Conservation (phyloP, 2,888 invertebrate genomes). For the Cylloceria caligata region DNA sequence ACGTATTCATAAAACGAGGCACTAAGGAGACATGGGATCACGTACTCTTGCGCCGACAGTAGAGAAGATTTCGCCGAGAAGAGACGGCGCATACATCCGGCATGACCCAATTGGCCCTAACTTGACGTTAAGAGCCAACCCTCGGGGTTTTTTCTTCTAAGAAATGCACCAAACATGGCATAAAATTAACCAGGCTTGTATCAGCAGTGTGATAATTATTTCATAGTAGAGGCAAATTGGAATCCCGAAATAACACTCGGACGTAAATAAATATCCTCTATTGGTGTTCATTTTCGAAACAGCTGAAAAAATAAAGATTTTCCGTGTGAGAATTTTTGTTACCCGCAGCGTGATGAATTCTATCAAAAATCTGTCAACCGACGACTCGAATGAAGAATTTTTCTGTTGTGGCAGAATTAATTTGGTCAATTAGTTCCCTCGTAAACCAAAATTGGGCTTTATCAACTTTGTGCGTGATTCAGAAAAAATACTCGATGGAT, state of each 20-base stretch:
- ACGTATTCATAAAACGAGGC: slow-evolving; percentile 63
- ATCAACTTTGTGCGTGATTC: no score
- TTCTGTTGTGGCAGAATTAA: no score
- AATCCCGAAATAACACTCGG: not conserved
- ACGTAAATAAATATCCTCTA: not conserved
- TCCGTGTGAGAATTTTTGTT: no score
- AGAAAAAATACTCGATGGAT: no score
- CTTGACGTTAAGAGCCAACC: slow-evolving; percentile 4
- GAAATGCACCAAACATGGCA: not conserved
- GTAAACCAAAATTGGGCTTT: no score
- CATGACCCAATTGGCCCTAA: slow-evolving; percentile 19
- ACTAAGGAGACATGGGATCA: slow-evolving; percentile 54
- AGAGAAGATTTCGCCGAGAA: slow-evolving; percentile 18
- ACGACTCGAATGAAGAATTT: no score
- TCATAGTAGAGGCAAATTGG: not conserved
- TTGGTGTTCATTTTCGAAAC: not conserved
- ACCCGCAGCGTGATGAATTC: no score
- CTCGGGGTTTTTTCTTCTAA: not conserved
- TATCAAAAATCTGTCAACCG: no score
- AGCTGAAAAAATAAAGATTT: not conserved
- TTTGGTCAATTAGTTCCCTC: no score
- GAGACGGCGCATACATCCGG: slow-evolving; percentile 9
- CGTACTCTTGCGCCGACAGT: slow-evolving; percentile 42
- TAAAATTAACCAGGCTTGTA: not conserved
- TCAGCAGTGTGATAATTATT: slow-evolving; percentile 21